Percentiles rank a stretch among this genome's conserved stretches.
Evolutionary conservation across 2,888 invertebrate genomes (phyloP).

Genomic region (Torymus tubicola): DNA sequence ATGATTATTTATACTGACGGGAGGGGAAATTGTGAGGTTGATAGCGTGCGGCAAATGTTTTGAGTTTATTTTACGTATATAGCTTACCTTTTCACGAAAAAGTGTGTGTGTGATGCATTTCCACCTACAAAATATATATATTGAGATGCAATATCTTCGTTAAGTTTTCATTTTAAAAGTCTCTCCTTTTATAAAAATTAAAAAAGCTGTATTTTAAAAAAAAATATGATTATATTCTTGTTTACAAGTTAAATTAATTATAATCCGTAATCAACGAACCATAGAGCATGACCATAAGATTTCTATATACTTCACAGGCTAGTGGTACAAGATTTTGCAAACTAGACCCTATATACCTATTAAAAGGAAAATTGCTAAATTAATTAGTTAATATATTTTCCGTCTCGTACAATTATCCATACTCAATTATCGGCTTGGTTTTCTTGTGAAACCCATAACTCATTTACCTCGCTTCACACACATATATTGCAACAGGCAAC

Average conservation of each 20-base stretch:
- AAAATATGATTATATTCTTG: no score
- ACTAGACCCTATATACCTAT: not conserved
- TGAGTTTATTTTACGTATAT: not conserved
- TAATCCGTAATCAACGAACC: no score
- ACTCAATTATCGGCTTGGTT: not conserved
- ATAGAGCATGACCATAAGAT: no score
- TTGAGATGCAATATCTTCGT: no score
- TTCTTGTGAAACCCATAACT: conserved; percentile 31
- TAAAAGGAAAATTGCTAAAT: conserved; percentile 12
- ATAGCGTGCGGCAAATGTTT: conserved; percentile 9
- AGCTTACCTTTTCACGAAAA: conserved; percentile 2
- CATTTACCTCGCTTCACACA: not conserved
- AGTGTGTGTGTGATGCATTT: not conserved
- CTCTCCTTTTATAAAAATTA: no score
- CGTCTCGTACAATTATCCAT: not conserved
- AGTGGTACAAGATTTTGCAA: not conserved
- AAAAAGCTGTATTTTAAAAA: no score
- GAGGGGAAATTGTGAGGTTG: not conserved
- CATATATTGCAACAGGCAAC: not conserved
- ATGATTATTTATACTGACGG: conserved; percentile 38
- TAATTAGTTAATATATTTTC: conserved; percentile 21
- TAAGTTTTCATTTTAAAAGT: no score
- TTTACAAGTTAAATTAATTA: no score
- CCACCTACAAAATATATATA: not conserved
- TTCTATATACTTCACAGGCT: no score